Percentiles rank a stretch among this genome's conserved stretches.
Conservation (phyloP, 2,797 vertebrate genomes). For the Cyprinella venusta region DNA sequence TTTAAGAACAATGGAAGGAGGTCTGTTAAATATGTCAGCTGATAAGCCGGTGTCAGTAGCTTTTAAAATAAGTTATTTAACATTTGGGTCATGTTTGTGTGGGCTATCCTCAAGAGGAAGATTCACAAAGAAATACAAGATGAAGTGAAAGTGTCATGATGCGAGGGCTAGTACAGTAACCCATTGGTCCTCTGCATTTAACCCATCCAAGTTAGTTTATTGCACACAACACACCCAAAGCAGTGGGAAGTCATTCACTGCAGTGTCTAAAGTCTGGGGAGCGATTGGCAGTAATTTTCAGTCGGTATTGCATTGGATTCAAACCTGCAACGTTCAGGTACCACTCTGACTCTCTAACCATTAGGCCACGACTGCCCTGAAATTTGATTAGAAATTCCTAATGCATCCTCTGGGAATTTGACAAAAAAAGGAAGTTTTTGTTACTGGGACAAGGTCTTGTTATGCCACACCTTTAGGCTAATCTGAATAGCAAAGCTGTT, state of each 20-base stretch:
- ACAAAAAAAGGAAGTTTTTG: background rate
- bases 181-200: background rate
- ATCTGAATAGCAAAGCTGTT: background rate
- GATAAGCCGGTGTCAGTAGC: slow-evolving; percentile 26
- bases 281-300: background rate
- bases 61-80: slow-evolving; percentile 12
- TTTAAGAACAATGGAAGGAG: slow-evolving; percentile 49
- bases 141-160: background rate
- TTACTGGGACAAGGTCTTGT: background rate
- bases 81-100: background rate
- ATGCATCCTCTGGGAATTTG: background rate
- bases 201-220: background rate
- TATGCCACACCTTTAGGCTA: background rate
- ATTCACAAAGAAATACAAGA: slow-evolving; percentile 1
- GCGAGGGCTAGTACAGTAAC: background rate
- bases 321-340: background rate
- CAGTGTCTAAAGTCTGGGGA: accelerated
- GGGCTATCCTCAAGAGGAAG: background rate
- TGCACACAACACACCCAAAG: background rate
- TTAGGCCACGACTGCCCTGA: background rate
- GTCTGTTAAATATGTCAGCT: slow-evolving; percentile 40
- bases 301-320: background rate
- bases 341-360: background rate
- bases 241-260: background rate
- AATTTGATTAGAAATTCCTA: slow-evolving; percentile 4